Conservation (phyloP, 53 echinoderm and acorn worm species). For the Crossaster papposus region DNA sequence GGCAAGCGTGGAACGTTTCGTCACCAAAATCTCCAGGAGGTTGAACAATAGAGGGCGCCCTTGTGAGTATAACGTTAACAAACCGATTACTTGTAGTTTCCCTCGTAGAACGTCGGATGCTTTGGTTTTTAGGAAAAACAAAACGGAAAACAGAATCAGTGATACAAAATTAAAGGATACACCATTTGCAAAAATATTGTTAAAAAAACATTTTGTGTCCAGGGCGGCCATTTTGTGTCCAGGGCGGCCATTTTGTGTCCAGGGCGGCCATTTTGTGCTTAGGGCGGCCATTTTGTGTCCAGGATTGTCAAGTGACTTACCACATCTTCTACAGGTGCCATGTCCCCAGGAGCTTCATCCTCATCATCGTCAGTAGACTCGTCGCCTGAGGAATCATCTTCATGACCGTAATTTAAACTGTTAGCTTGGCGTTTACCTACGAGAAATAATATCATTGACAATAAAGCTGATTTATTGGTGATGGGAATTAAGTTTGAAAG, state of each 20-base stretch:
- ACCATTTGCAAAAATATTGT: too few species aligned
- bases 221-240: too few species aligned
- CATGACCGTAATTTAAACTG: constrained; percentile 56
- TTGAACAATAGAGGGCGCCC: constrained; percentile 50
- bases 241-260: too few species aligned
- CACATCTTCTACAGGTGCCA: constrained; percentile 69
- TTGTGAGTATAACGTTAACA: neutral
- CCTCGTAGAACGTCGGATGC: constrained; percentile 92
- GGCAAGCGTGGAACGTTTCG: neutral
- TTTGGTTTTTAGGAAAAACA: neutral
- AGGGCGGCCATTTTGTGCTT: too few species aligned
- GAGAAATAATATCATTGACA: neutral
- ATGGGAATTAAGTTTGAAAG: too few species aligned
- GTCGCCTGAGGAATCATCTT: constrained; percentile 84
- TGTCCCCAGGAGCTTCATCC: constrained; percentile 55
- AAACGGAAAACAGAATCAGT: neutral
- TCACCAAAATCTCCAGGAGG: neutral
- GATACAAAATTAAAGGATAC: too few species aligned
- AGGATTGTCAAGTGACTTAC: constrained; percentile 27
- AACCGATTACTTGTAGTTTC: constrained; percentile 71
- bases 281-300: too few species aligned
- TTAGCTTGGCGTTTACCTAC: constrained; percentile 34
- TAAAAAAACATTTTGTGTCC: too few species aligned
- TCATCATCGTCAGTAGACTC: constrained; percentile 88
- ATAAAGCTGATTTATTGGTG: too few species aligned